Conservation (phyloP, 2,113 vertebrate genomes). For the Tichodroma muraria region DNA sequence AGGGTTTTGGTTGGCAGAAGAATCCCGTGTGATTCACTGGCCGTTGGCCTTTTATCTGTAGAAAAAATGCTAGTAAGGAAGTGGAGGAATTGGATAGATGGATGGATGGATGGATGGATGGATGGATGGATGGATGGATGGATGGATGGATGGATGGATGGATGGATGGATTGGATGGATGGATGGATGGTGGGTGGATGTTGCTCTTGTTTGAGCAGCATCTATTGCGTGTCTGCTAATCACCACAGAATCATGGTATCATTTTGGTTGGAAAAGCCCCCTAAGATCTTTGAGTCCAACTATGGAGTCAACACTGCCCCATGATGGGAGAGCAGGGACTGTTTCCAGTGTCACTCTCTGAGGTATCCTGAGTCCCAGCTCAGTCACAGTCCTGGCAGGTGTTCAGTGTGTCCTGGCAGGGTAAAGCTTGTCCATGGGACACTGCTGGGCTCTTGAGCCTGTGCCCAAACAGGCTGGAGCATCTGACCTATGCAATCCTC, state of each 20-base stretch:
- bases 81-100: neutral
- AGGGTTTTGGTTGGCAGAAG: neutral
- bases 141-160: neutral
- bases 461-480: neutral
- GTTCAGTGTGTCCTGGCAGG: neutral
- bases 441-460: neutral
- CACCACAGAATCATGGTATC: neutral
- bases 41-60: neutral
- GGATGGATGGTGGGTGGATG: neutral
- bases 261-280: neutral
- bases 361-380: neutral
- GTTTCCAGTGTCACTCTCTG: neutral
- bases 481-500: neutral
- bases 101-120: neutral
- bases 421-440: neutral
- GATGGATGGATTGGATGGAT: neutral
- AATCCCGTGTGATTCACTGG: neutral
- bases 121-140: neutral
- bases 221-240: neutral
- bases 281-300: accelerated
- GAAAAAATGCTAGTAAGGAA: neutral
- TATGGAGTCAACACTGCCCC: neutral
- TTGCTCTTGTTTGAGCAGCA: neutral
- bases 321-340: neutral
- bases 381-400: neutral